Percentiles rank a stretch among this genome's conserved stretches.
Conservation (phyloP, 2,797 vertebrate genomes). For the Synaphobranchus kaupii region DNA sequence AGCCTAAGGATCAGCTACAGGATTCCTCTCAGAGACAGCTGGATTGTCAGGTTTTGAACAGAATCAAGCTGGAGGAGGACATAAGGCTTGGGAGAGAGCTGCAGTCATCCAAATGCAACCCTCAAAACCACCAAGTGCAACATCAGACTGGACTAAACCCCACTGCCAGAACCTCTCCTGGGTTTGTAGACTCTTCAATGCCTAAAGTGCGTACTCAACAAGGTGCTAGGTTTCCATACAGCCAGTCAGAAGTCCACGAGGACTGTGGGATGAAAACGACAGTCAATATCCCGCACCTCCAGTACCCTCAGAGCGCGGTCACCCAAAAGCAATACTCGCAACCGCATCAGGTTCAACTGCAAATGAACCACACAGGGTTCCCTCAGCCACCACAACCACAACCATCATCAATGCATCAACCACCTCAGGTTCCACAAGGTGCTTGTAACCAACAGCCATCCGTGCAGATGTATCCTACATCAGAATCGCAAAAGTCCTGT, state of each 20-base stretch:
- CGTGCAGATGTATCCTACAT: slow-evolving; percentile 65
- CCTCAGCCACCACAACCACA: slow-evolving; percentile 52
- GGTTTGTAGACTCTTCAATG: slow-evolving; percentile 56
- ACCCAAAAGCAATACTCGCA: slow-evolving; percentile 74
- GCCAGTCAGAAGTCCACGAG: slow-evolving; percentile 62
- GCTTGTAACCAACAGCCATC: slow-evolving; percentile 66
- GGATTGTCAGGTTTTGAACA: slow-evolving; percentile 38
- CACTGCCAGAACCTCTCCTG: slow-evolving; percentile 61
- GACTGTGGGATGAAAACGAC: slow-evolving; percentile 54
- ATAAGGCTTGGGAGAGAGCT: slow-evolving; percentile 38
- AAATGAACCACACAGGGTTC: slow-evolving; percentile 54
- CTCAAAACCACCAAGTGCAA: slow-evolving; percentile 44
- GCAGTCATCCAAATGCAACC: slow-evolving; percentile 35
- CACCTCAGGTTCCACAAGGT: slow-evolving; percentile 69
- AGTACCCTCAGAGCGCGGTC: slow-evolving; percentile 73
- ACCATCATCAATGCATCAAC: slow-evolving; percentile 54
- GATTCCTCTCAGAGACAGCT: slow-evolving; percentile 35
- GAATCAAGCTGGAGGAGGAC: slow-evolving; percentile 40
- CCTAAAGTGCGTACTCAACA: slow-evolving; percentile 62
- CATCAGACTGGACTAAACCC: slow-evolving; percentile 55
- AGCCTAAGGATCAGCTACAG: slow-evolving; percentile 60
- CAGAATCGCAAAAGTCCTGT: slow-evolving; percentile 66
- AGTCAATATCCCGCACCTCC: not conserved
- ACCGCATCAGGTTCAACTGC: slow-evolving; percentile 68
- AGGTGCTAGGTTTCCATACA: slow-evolving; percentile 57